These are phyloP conservation scores for Nephrotoma guestfalica DNA, from an alignment of 2,888 invertebrate genomes.

Conservation along the genomic window DNA sequence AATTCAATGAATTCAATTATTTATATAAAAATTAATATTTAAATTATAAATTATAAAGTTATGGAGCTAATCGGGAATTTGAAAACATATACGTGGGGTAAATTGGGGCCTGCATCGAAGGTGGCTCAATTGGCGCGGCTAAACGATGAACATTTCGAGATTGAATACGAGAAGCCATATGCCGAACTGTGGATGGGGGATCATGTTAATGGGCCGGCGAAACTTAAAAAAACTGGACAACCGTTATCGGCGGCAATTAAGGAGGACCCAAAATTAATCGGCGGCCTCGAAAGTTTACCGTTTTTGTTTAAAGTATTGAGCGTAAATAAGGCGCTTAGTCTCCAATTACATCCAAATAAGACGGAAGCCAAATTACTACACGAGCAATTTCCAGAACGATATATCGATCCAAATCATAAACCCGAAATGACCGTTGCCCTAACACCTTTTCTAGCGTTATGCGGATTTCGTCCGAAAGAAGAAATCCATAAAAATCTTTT, in stretches of 20 bases:
- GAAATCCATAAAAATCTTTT: constrained; percentile 48
- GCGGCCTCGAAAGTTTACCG: constrained; percentile 55
- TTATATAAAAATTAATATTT: too few species aligned
- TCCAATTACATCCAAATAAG: constrained; percentile 93
- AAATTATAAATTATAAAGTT: not conserved
- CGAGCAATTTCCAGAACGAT: constrained; percentile 59
- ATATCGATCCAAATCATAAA: constrained; percentile 95
- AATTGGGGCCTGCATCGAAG: constrained; percentile 56
- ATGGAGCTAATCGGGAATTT: constrained; percentile 72
- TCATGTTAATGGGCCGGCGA: constrained; percentile 79
- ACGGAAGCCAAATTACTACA: constrained; percentile 75
- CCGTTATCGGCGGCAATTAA: constrained; percentile 41
- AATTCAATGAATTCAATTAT: too few species aligned
- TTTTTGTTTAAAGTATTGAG: constrained; percentile 93
- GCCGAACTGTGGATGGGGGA: constrained; percentile 98
- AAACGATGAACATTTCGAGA: constrained; percentile 40
- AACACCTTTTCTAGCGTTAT: constrained; percentile 83
- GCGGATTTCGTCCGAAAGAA: constrained; percentile 73
- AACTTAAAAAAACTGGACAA: constrained; percentile 43
- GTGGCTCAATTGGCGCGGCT: constrained; percentile 59
- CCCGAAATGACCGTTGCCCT: constrained; percentile 94
- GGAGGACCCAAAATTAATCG: constrained; percentile 41
- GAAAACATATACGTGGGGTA: constrained; percentile 91
- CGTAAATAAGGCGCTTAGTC: constrained; percentile 79
- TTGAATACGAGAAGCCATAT: constrained; percentile 54